A percentile compares a stretch with the other conserved stretches of the same genome.
Conservation (phyloP, 2,113 vertebrate genomes). For the Melospiza melodia region DNA sequence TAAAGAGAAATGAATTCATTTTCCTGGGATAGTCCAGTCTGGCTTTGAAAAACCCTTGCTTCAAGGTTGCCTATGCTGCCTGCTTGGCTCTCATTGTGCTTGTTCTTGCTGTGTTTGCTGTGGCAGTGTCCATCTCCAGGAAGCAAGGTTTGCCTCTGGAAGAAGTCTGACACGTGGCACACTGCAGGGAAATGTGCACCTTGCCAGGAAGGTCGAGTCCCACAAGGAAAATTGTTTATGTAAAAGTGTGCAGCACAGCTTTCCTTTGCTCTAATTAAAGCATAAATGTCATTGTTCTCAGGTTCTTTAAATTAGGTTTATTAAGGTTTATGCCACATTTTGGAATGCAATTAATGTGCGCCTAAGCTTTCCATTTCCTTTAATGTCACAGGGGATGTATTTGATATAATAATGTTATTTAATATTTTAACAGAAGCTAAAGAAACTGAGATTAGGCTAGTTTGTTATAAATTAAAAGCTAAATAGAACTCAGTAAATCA, state of each 20-base stretch:
- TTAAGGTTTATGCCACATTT: not conserved
- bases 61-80: not conserved
- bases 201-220: not conserved
- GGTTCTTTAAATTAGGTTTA: constrained; percentile 17
- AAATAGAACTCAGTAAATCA: constrained; percentile 6
- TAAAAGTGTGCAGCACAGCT: not conserved
- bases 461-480: constrained; percentile 44
- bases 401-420: constrained; percentile 10
- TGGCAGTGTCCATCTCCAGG: not conserved
- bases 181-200: not conserved
- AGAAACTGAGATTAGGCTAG: constrained; percentile 2
- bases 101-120: not conserved
- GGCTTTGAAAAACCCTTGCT: not conserved
- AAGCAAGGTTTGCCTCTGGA: not conserved
- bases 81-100: not conserved
- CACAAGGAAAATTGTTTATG: not conserved
- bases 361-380: constrained; percentile 11
- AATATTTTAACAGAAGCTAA: constrained; percentile 35
- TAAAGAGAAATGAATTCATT: constrained; percentile 14
- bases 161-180: not conserved
- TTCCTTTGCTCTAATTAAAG: constrained; percentile 43
- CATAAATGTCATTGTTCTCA: not conserved
- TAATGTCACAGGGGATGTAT: constrained; percentile 17
- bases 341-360: not conserved
- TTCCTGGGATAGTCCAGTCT: not conserved